Evolutionary conservation across 1,140 invertebrate species (phyloP).

Genomic region (Sycophaga agraensis): DNA sequence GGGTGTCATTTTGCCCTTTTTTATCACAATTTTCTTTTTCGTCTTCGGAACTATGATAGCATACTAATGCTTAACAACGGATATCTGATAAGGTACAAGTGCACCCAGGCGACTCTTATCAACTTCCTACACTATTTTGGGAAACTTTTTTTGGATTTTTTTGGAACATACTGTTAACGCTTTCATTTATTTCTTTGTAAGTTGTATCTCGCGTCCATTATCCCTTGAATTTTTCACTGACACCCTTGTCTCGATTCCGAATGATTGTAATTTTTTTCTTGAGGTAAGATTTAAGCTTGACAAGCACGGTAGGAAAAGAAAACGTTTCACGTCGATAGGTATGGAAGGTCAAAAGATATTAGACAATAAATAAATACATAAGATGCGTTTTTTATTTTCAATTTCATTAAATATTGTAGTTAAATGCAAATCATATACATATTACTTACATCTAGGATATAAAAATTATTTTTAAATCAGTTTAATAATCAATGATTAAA

Average conservation of each 20-base stretch:
- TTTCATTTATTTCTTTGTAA: background rate
- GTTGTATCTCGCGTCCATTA: background rate
- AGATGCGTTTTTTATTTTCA: too few relatives aligned
- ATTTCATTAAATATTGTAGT: too few relatives aligned
- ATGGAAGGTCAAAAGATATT: too few relatives aligned
- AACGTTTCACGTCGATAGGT: too few relatives aligned
- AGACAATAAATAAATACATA: too few relatives aligned
- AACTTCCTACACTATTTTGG: background rate
- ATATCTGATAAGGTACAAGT: background rate
- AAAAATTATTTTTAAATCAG: too few relatives aligned
- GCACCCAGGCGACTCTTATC: background rate
- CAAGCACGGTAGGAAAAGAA: too few relatives aligned
- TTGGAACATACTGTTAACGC: too few relatives aligned
- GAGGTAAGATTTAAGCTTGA: too few relatives aligned
- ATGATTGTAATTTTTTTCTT: background rate
- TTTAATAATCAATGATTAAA: too few relatives aligned
- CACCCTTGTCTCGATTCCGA: background rate
- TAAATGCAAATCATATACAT: too few relatives aligned
- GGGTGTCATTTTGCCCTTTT: background rate
- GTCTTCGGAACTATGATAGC: background rate
- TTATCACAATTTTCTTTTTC: background rate
- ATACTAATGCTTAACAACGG: slow-evolving; percentile 4
- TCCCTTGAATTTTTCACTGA: background rate
- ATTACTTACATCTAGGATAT: too few relatives aligned
- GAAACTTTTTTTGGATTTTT: background rate